phyloP scores from a whole-genome alignment of 2,113 vertebrate genomes.

The Ceratotherium simum region DNA sequence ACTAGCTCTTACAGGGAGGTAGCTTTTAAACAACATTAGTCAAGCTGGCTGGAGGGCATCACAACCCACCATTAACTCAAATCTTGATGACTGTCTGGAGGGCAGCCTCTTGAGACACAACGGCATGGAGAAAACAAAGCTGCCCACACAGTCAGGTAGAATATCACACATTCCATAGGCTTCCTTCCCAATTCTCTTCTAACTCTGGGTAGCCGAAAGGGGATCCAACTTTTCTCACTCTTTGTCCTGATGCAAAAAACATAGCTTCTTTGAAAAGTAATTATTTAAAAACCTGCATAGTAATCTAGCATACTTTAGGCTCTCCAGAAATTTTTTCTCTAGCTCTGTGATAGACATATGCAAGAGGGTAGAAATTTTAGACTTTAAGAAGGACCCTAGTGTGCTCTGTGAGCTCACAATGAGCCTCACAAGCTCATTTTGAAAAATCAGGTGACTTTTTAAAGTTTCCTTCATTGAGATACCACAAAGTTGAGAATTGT shows the following conservation, averaged over 20 bases:
- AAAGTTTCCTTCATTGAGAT: neutral
- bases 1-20: neutral
- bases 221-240: neutral
- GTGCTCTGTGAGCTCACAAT: neutral
- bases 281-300: neutral
- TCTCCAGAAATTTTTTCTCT: neutral
- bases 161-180: no score
- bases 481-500: neutral
- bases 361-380: neutral
- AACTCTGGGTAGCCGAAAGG: neutral
- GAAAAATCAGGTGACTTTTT: neutral
- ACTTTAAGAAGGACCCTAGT: neutral
- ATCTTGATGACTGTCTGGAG: neutral
- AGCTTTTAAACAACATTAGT: neutral
- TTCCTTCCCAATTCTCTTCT: neutral
- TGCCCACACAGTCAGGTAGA: neutral
- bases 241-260: neutral
- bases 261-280: neutral
- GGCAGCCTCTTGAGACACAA: neutral
- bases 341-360: no score
- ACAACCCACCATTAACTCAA: slow-evolving; percentile 15
- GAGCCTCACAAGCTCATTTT: neutral
- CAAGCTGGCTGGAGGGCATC: neutral
- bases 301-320: neutral
- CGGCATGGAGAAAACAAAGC: neutral